Evolutionary conservation across 2,797 vertebrate genomes (phyloP).

Genomic region (Rhinella marina): DNA sequence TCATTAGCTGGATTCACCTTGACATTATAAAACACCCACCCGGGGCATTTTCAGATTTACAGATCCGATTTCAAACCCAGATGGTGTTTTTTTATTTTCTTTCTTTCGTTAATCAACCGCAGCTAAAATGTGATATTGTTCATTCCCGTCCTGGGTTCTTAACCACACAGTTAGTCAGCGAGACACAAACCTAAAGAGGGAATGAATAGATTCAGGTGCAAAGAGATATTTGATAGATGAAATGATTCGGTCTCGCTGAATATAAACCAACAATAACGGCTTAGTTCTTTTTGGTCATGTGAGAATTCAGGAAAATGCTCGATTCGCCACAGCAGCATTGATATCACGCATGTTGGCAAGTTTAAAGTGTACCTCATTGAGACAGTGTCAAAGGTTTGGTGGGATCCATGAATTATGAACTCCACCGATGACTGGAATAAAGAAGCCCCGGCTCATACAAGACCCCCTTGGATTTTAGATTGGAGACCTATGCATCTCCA

Average conservation of each 20-base stretch:
- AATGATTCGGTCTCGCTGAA: not conserved
- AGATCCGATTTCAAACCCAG: constrained; percentile 55
- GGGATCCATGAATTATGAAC: not conserved
- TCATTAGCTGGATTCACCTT: constrained; percentile 26
- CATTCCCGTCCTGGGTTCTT: not conserved
- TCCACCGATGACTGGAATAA: not conserved
- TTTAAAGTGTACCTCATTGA: not conserved
- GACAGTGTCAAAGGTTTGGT: not conserved
- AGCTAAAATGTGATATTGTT: constrained; percentile 45
- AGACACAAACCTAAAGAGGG: not conserved
- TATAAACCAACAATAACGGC: constrained; percentile 10
- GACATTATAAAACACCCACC: constrained; percentile 28
- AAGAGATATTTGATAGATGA: constrained; percentile 40
- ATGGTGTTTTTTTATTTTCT: constrained; percentile 49
- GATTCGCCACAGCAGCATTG: constrained; percentile 27
- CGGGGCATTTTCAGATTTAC: constrained; percentile 15
- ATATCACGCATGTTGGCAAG: not conserved
- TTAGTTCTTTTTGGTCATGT: not conserved
- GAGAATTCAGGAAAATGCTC: constrained; percentile 15
- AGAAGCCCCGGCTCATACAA: not conserved
- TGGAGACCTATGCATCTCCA: not conserved
- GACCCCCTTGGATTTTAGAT: not conserved
- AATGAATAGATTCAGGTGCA: constrained; percentile 53
- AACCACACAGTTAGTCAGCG: constrained; percentile 11
- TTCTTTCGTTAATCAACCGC: constrained; percentile 16